A percentile compares a stretch with the other conserved stretches of the same genome.
These are phyloP conservation scores for Anagyrus pseudococci DNA, from an alignment of 2,888 invertebrate species.

Conservation along the genomic window DNA sequence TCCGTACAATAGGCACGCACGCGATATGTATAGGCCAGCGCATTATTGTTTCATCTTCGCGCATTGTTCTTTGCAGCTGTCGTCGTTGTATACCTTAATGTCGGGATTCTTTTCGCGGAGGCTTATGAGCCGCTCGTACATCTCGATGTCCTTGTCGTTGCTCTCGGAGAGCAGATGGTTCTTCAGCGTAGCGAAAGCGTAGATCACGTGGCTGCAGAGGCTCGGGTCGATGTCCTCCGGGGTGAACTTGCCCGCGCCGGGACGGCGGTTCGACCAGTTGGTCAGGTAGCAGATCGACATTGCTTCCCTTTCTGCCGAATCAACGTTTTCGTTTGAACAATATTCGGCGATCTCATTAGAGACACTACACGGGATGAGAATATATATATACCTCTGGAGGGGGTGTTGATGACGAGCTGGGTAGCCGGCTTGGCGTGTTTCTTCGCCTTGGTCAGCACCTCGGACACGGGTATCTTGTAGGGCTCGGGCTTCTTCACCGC, in stretches of 20 bases:
- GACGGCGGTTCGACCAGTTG: constrained; percentile 94
- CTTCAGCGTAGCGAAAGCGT: constrained; percentile 91
- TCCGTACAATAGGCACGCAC: neutral
- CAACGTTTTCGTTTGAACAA: no score
- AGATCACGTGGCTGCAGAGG: constrained; percentile 93
- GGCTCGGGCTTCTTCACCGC: constrained; percentile 76
- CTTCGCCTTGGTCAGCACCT: constrained; percentile 69
- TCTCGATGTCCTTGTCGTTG: constrained; percentile 82
- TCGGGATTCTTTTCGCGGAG: constrained; percentile 88
- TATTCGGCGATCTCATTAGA: no score
- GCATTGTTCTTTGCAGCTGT: no score
- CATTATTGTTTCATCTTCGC: no score
- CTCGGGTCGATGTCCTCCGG: constrained; percentile 88
- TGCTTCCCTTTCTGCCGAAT: constrained; percentile 74
- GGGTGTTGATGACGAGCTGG: constrained; percentile 62
- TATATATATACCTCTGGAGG: constrained; percentile 47
- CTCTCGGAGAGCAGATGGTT: constrained; percentile 83
- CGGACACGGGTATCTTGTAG: constrained; percentile 78
- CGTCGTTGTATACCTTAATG: constrained; percentile 76
- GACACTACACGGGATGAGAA: neutral
- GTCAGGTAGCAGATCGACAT: constrained; percentile 95
- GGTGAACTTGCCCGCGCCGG: constrained; percentile 84
- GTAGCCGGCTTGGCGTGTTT: constrained; percentile 57
- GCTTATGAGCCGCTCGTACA: constrained; percentile 85
- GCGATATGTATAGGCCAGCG: no score